A percentile compares a stretch with the other conserved stretches of the same genome.
phyloP scores from a whole-genome alignment of 2,113 vertebrate genomes.

The Sinocyclocheilus anophthalmus region DNA sequence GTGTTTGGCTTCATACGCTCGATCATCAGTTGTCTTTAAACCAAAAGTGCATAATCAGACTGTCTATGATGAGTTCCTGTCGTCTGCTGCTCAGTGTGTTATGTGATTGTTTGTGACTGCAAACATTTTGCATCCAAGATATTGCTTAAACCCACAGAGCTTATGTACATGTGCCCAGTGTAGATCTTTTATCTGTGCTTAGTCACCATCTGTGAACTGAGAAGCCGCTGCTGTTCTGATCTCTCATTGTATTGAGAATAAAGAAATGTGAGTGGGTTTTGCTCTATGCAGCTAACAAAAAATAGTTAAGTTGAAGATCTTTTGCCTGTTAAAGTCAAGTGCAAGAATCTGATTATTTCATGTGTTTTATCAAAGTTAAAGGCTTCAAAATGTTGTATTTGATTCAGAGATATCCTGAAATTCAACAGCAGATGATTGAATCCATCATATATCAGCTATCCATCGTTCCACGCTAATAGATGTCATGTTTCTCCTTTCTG shows the following conservation, averaged over 20 bases:
- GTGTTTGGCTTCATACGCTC: too few species aligned
- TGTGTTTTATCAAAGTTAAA: neutral
- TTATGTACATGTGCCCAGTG: neutral
- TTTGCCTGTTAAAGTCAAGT: neutral
- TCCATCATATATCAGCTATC: neutral
- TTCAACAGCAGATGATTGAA: neutral
- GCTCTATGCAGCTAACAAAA: neutral
- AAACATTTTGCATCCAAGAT: neutral
- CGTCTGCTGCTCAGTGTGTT: neutral
- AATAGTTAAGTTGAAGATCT: neutral
- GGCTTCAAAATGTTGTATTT: neutral
- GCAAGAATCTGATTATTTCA: neutral
- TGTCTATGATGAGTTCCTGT: neutral
- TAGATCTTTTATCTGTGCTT: slow-evolving; percentile 17
- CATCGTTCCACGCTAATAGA: neutral
- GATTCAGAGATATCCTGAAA: neutral
- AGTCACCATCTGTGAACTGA: neutral
- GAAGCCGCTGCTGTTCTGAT: neutral
- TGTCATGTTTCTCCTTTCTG: slow-evolving; percentile 7
- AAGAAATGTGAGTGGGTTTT: neutral
- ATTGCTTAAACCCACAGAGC: neutral
- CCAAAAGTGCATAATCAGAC: neutral
- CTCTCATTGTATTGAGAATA: neutral
- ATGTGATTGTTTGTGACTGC: neutral
- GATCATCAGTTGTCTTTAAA: neutral